A percentile compares a stretch with the other conserved stretches of the same genome.
Evolutionary conservation across 2,797 vertebrate species (phyloP).

Genomic region (Carduelis carduelis): DNA sequence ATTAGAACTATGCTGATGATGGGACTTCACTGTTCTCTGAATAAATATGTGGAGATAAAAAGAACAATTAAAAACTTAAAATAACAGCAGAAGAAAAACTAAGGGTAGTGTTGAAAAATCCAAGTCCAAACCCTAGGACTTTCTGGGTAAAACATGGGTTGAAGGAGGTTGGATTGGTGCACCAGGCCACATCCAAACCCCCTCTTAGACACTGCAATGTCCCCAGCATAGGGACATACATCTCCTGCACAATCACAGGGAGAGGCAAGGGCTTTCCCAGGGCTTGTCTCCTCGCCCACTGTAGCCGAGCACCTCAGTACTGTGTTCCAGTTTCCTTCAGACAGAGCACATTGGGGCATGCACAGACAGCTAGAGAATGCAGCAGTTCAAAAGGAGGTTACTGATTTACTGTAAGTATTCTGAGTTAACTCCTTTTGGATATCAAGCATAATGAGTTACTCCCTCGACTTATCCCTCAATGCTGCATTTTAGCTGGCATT

Average conservation of each 20-base stretch:
- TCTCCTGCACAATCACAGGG: not conserved
- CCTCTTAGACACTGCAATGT: not conserved
- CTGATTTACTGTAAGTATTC: not conserved
- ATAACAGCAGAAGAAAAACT: not conserved
- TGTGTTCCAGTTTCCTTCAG: rapidly evolving
- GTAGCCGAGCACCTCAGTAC: not conserved
- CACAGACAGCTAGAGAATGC: not conserved
- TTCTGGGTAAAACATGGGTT: not conserved
- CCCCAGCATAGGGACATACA: rapidly evolving
- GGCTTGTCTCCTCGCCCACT: not conserved
- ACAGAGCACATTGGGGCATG: rapidly evolving
- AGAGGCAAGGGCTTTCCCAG: not conserved
- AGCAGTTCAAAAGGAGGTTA: not conserved
- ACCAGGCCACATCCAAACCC: not conserved
- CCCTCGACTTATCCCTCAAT: not conserved
- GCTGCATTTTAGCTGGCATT: not conserved
- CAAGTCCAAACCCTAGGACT: not conserved
- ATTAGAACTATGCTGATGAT: not conserved
- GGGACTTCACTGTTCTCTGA: not conserved
- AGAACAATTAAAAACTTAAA: not conserved
- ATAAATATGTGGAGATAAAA: not conserved
- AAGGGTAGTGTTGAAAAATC: not conserved
- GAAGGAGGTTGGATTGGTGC: not conserved
- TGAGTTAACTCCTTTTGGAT: not conserved
- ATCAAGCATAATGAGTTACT: not conserved